These are phyloP conservation scores for Scolopax mira DNA, from an alignment of 2,113 vertebrate genomes.

Conservation along the genomic window DNA sequence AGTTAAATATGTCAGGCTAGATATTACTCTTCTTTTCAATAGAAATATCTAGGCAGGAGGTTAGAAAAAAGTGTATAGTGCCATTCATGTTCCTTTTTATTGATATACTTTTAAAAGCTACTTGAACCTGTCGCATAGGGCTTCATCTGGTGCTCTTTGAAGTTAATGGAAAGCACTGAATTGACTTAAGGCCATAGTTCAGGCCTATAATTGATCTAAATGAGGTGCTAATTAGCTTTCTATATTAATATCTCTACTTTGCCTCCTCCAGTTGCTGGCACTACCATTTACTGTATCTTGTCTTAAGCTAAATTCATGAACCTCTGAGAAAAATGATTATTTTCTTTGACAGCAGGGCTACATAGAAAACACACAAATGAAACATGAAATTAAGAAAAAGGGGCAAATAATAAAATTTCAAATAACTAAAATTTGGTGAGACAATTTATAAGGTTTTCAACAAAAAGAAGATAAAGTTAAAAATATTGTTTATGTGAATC, in stretches of 20 bases:
- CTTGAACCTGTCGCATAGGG: not conserved
- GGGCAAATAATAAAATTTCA: rapidly evolving
- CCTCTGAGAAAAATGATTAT: not conserved
- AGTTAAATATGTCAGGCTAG: not conserved
- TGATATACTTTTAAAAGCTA: not conserved
- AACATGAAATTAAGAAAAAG: not conserved
- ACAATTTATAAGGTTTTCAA: not conserved
- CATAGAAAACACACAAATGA: not conserved
- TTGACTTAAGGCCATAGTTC: slow-evolving; percentile 1
- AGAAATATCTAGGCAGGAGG: not conserved
- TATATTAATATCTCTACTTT: not conserved
- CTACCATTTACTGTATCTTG: not conserved
- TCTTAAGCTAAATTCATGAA: not conserved
- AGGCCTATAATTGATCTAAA: slow-evolving; percentile 6
- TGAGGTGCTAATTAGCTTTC: not conserved
- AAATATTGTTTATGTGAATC: not conserved
- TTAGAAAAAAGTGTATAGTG: not conserved
- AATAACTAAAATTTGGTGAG: not conserved
- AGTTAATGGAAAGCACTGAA: not conserved
- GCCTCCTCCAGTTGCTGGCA: not conserved
- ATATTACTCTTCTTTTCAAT: not conserved
- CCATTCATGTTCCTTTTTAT: not conserved
- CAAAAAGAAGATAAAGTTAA: not conserved
- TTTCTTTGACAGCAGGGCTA: not conserved
- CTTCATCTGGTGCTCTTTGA: not conserved